These are phyloP conservation scores for Oryzias dopingdopingensis DNA, from an alignment of 2,797 vertebrate genomes.

Conservation along the genomic window DNA sequence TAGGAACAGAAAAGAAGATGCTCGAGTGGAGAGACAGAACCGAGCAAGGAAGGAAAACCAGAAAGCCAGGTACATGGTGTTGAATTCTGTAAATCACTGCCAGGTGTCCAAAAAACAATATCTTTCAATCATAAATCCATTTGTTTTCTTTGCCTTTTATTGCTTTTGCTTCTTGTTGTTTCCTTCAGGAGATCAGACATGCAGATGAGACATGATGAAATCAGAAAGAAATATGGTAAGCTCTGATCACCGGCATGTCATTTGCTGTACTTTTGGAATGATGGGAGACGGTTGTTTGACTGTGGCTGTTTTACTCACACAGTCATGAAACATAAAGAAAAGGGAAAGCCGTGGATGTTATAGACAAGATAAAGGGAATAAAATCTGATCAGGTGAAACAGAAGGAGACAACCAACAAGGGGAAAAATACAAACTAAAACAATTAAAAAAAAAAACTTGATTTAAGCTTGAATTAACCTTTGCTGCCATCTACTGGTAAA, in stretches of 20 bases:
- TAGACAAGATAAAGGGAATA: background rate
- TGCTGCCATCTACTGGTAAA: slow-evolving; percentile 51
- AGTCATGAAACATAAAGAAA: slow-evolving; percentile 8
- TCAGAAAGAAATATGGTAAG: slow-evolving; percentile 93
- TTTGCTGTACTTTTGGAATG: slow-evolving; percentile 5
- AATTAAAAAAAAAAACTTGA: background rate
- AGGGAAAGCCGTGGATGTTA: background rate
- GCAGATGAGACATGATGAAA: slow-evolving; percentile 91
- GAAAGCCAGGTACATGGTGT: slow-evolving; percentile 83
- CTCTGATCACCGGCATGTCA: slow-evolving; percentile 2
- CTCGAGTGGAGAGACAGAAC: slow-evolving; percentile 74
- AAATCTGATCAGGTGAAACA: slow-evolving; percentile 2
- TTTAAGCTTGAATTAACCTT: background rate
- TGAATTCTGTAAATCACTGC: slow-evolving; percentile 7
- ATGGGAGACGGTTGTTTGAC: background rate
- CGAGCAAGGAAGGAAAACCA: slow-evolving; percentile 81
- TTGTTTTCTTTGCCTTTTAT: slow-evolving; percentile 27
- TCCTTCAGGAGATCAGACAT: slow-evolving; percentile 88
- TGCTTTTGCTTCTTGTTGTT: slow-evolving; percentile 33
- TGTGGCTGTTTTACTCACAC: background rate
- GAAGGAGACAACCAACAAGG: background rate
- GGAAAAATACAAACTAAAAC: background rate
- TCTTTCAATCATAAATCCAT: no score
- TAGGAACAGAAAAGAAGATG: slow-evolving; percentile 79
- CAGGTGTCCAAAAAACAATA: background rate